Base-by-base conservation (phyloP, 1,140 invertebrate genomes). In the Gonatopus flavifemur region DNA sequence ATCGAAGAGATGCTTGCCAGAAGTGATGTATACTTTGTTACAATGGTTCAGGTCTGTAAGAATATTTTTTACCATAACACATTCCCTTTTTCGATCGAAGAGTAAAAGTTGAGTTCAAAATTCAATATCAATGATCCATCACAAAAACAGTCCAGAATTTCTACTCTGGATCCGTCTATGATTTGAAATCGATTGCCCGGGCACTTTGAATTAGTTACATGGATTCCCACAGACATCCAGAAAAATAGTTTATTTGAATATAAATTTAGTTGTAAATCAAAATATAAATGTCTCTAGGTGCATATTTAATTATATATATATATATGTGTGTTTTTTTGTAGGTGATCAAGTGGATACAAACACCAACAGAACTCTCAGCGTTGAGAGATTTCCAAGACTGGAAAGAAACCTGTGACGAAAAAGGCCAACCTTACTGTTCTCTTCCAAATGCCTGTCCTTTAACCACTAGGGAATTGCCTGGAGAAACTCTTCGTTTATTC, bases 261-360 rank as follows among this genome's bases (percentile, higher is more conserved):
- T n/a, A n/a, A n/a, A n/a, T n/a, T n/a, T n/a, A n/a, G n/a, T n/a
- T n/a, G n/a, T n/a, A n/a, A n/a, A n/a, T n/a, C n/a, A n/a, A n/a
- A n/a, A n/a, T n/a, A n/a, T n/a, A n/a, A n/a, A n/a, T n/a, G n/a
- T n/a, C n/a, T n/a, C n/a, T n/a, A n/a, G n/a, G n/a, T n/a, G n/a
- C n/a, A n/a, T n/a, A n/a, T n/a, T n/a, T n/a, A n/a, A n/a, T n/a
- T n/a, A n/a, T n/a, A n/a, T n/a, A n/a, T n/a, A n/a, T n/a, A n/a
- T n/a, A n/a, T n/a, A n/a, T n/a, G n/a, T n/a, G n/a, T n/a, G n/a
- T n/a, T n/a, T n/a, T n/a, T n/a, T 64, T 72, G 12, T 57, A 88
- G 82, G 93, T 96, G 7, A 91, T 98, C 64, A 93, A 96, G 78
- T 98, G 94, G 94, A 96, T 97, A 91, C 93, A 96, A 78, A 92